Evolutionary conservation across 2,797 vertebrate genomes (phyloP).

Genomic region (Tragelaphus oryx): DNA sequence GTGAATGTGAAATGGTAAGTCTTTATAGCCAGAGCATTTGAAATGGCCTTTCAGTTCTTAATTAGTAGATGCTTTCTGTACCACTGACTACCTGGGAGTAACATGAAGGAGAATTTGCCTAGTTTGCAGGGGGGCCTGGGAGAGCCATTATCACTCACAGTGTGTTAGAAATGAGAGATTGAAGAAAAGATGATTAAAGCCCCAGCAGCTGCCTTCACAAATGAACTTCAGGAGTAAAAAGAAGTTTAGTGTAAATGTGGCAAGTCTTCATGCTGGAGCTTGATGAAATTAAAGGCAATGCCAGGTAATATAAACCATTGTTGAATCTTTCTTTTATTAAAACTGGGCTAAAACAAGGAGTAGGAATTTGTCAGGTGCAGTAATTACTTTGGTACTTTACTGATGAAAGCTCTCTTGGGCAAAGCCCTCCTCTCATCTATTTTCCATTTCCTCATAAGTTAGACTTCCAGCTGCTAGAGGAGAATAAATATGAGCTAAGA

Average conservation of each 20-base stretch:
- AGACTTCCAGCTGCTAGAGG: constrained; percentile 35
- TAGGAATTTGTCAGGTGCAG: constrained; percentile 58
- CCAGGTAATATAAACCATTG: constrained; percentile 61
- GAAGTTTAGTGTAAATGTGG: constrained; percentile 47
- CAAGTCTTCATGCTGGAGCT: constrained; percentile 49
- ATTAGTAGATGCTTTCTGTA: constrained; percentile 55
- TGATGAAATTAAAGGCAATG: constrained; percentile 65
- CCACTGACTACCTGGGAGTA: neutral
- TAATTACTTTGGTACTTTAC: constrained; percentile 63
- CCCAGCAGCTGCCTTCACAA: constrained; percentile 32
- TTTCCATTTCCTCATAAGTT: constrained; percentile 48
- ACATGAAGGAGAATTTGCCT: constrained; percentile 22
- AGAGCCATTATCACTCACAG: constrained; percentile 44
- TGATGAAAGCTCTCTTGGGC: constrained; percentile 57
- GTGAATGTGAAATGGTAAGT: constrained; percentile 12
- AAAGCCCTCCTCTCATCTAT: constrained; percentile 31
- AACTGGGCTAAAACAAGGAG: constrained; percentile 59
- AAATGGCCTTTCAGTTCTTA: constrained; percentile 56
- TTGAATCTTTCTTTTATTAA: constrained; percentile 73
- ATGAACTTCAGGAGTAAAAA: constrained; percentile 56
- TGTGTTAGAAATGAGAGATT: constrained; percentile 60
- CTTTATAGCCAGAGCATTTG: neutral
- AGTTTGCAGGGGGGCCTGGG: neutral
- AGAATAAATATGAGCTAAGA: constrained; percentile 12
- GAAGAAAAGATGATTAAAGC: constrained; percentile 56